A percentile compares a stretch with the other conserved stretches of the same genome.
Conservation (phyloP, 2,888 invertebrate genomes). For the Fragum sueziense region DNA sequence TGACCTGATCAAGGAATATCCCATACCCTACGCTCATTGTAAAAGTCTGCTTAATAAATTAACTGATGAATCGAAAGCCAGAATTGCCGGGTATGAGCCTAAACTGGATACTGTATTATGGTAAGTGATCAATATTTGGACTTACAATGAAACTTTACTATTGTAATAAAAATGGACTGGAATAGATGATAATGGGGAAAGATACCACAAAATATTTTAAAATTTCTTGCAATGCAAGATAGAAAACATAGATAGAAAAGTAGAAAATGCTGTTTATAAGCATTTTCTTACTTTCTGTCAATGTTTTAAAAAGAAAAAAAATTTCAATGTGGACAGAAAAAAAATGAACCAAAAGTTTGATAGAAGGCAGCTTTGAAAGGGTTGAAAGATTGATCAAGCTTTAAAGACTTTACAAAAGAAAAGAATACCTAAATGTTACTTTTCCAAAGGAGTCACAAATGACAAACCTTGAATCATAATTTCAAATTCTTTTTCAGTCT, state of each 20-base stretch:
- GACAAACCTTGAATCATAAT: too few species aligned
- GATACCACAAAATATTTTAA: too few species aligned
- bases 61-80: slow-evolving; percentile 75
- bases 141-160: too few species aligned
- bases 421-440: too few species aligned
- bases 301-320: background rate
- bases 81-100: slow-evolving; percentile 74
- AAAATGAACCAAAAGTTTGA: too few species aligned
- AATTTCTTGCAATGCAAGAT: background rate
- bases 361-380: background rate
- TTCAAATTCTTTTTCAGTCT: too few species aligned
- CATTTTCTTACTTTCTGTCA: background rate
- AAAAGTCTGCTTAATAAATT: slow-evolving; percentile 70
- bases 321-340: too few species aligned
- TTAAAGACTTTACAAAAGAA: too few species aligned
- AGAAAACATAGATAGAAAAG: slow-evolving; percentile 1
- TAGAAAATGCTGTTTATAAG: background rate
- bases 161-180: too few species aligned
- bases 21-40: slow-evolving; percentile 78
- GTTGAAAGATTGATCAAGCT: too few species aligned
- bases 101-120: slow-evolving; percentile 80
- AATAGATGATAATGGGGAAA: too few species aligned
- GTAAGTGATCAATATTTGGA: slow-evolving; percentile 70
- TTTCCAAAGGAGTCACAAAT: too few species aligned
- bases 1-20: slow-evolving; percentile 72